Evolutionary conservation across 2,888 invertebrate species (phyloP), one percentile per base, ranked within the genome.

Genomic region (Meloe dianella): DNA sequence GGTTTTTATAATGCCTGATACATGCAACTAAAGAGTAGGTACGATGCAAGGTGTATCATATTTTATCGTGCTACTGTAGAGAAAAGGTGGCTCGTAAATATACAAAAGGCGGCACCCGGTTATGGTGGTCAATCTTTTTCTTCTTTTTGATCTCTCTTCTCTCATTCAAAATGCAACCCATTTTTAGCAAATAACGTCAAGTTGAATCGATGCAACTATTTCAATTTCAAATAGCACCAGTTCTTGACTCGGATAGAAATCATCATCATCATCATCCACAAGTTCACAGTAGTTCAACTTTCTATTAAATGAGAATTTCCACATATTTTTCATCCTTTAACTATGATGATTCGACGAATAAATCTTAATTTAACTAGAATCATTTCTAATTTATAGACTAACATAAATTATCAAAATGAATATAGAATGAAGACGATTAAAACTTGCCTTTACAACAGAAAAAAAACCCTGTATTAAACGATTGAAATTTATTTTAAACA

Each of bases 31-130:
- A 51, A 54, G 54, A 54, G 54, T 54, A 27, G 54, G 54, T 54
- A 54, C 54, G 51, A 22, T 51, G 54, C 54, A 54, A 54, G 54
- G 54, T 54, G 54, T 54, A 54, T 54, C 54, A 54, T 54, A 54
- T 54, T 54, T 54, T 54, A 54, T 54, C 54, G 54, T 24, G 54
- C 54, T 54, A 54, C 54, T 54, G 54, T 54, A 27, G 27, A 27
- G 27, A 14, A 54, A 51, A 54, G 22, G 54, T 54, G 54, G 54
- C 54, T 54, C 54, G 54, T 54, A 54, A 54, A 54, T 54, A 54
- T 54, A n/a, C n/a, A 24, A 54, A 54, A 54, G 54, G 12, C 54
- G 54, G 54, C 54, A 54, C 54, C 54, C 54, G 27, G 12, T 54
- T 54, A 24, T 54, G n/a, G 41, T 41, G n/a, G 41, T 17, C 8